Evolutionary conservation across 2,113 vertebrate species (phyloP), one percentile per base, ranked within the genome.

Genomic region (Labeo rohita): DNA sequence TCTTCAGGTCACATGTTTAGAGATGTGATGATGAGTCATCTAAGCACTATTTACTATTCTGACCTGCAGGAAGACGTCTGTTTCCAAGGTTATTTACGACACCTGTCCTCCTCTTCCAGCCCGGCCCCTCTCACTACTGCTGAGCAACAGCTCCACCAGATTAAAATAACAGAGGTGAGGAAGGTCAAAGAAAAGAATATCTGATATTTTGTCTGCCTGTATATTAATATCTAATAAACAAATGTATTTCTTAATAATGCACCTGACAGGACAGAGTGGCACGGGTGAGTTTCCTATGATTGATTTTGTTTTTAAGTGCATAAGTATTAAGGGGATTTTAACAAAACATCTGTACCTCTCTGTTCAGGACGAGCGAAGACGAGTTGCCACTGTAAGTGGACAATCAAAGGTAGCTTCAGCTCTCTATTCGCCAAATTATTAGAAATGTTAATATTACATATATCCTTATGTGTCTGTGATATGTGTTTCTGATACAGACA

Each of bases 111-210:
- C 72, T 96, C 95, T 84, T 96, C 96, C 0, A 96, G 95, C 1
- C 97, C 97, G 0, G 97, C 96, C 75, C 98, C 98, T 0, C 96
- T 99, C 89, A 99, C 98, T 0, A 93, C 93, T 0, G 98, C 97
- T 0, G 98, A 99, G 89, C 96, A 96, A 92, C 97, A 99, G 89
- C 93, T 99, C 4, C 97, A 97, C 93, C 95, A 95, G 92, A 98
- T 99, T 86, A 98, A 96, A 90, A 96, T 97, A 91, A 97, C 97
- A 0, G 98, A 99, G 97, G 98, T 82, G 21, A 87, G 88, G 28
- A 65, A 39, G 15, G 15, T 21, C 28, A 68, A 21, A 70, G 28
- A 28, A 16, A 65, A 18, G 4, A 11, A n/a, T 7, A n/a, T 2
- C 8, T n/a, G 7, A 61, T 77, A 4, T 50, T 8, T 47, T 70